Conservation (phyloP, 2,797 vertebrate species). For the Poeciliopsis paucimaculata region DNA sequence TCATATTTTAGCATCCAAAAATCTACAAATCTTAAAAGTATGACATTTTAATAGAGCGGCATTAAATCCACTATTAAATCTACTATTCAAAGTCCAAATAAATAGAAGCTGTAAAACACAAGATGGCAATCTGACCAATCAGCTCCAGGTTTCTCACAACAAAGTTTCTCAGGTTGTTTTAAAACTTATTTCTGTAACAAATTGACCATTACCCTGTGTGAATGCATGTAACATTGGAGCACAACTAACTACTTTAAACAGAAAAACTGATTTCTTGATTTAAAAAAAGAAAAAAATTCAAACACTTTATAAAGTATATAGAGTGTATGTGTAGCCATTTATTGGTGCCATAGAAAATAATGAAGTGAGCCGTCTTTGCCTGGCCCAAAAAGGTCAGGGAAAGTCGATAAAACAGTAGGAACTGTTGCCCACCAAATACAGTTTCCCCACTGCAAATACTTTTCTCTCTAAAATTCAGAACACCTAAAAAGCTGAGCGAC, state of each 20-base stretch:
- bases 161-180: not conserved
- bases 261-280: not conserved
- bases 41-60: not conserved
- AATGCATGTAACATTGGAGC: not conserved
- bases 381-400: not conserved
- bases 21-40: not conserved
- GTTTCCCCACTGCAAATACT: no score
- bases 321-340: not conserved
- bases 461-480: not conserved
- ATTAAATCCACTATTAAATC: no score
- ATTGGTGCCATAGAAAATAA: not conserved
- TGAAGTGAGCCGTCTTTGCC: not conserved
- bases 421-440: no score
- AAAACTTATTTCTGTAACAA: not conserved
- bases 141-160: no score
- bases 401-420: not conserved
- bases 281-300: not conserved
- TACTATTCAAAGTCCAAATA: no score
- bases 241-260: no score
- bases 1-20: not conserved
- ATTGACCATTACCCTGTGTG: not conserved
- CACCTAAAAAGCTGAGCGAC: not conserved
- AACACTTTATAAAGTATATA: not conserved
- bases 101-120: no score
- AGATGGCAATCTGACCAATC: no score